Base-by-base conservation (phyloP, 2,888 invertebrate species). In the Leptinotarsa rubiginosa region DNA sequence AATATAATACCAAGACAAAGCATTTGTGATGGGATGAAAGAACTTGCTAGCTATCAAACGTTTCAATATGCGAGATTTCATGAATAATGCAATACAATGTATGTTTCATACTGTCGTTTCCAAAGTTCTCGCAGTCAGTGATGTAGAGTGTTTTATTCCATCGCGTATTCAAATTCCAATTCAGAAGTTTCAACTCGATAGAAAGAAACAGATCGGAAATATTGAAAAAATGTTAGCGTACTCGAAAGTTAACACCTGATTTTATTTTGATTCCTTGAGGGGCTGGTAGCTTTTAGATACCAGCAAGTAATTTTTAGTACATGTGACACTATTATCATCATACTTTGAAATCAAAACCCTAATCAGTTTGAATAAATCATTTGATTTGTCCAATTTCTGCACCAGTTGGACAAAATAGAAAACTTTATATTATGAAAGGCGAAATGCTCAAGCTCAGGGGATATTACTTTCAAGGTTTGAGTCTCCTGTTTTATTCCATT, bases 21-120 rank as follows among this genome's bases (percentile, higher is more conserved):
- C 25, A 25, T n/a, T 59, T 15, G 25, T 25, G 13, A 13, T n/a
- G 4, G 62, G 15, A 69, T 65, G 54, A 69, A 73, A 73, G 73
- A 73, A 65, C 65, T 69, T 62, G 31, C 62, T 52, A 68, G 15
- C 54, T 69, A 64, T 59, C 54, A 69, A 73, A 73, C 73, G 67
- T 69, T 73, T 69, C 65, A 69, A 69, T 69, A 69, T 73, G 69
- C 64, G 65, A 65, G 67, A 54, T 49, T 65, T 52, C 64, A 73
- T 73, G 73, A 73, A 73, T 73, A 73, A 69, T 41, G 64, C 69
- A 65, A 69, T 16, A 10, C 4, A 31, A 31, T 62, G 62, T 62
- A 16, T 16, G 62, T 62, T 56, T 56, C 20, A 56, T 56, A 22
- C 56, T 56, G 20, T 56, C 56, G 12, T 13, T 20, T 18, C 22